Evolutionary conservation across 2,888 invertebrate species (phyloP), one percentile per base, ranked within the genome.

Genomic region (Graphium colonna): DNA sequence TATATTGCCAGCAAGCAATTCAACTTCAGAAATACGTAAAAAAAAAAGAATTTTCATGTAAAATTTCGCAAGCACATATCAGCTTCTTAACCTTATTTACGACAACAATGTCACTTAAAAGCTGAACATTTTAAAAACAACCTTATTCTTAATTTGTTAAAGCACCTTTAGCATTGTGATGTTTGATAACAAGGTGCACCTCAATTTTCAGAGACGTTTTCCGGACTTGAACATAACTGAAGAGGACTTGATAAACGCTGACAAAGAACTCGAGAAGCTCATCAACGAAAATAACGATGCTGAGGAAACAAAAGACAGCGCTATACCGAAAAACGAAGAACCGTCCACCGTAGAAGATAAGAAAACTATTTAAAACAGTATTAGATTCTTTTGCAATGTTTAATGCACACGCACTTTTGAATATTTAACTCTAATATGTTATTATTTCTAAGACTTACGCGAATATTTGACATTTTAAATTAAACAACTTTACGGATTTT

Each of bases 211-310:
- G 89, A 77, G 65, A 60, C 82, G 87, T 3, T 89, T 78, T 55
- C 89, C 89, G 0, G 82, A 81, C 57, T 62, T 89, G 1, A 78
- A 87, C 39, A 76, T 89, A 36, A 87, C 87, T 1, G 88, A 86
- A 58, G 87, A 90, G 53, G 90, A 90, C 54, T 60, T 84, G 4
- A 77, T 79, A 54, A 81, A 87, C 18, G 82, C 81, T 15, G 84
- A 82, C 50, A 77, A 82, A 54, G 86, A 83, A 47, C 60, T 84
- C 1, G 85, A 82, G 41, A 79, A 80, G n/a, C 67, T 81, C 17
- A 70, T 69, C 0, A 81, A 77, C 48, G 82, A 86, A 64, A 60
- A 73, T 52, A 62, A 67, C 1, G 62, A 69, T 9, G 69, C 71
- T 31, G 55, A 58, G 42, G 51, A 51, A 40, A 49, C 52, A 50